Evolutionary conservation across 2,113 vertebrate species (phyloP), one percentile per base, ranked within the genome.

Genomic region (Athene cunicularia): DNA sequence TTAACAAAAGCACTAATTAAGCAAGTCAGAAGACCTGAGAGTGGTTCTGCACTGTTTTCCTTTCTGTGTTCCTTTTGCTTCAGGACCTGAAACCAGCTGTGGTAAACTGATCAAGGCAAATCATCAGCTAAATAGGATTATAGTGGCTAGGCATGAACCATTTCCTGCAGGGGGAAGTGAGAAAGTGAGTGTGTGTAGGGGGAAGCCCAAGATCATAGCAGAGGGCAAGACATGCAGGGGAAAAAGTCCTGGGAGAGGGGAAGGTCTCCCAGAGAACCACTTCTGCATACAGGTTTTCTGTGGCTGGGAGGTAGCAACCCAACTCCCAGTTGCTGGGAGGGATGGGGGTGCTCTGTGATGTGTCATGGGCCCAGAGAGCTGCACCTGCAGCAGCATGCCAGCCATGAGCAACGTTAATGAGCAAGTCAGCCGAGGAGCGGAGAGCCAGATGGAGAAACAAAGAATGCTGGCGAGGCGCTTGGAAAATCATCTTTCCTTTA

Each of bases 321-420:
- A 14, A 11, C 33, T 79, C 59, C n/a, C n/a, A 47, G 0, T 30
- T 82, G 62, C 85, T 93, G 45, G 41, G 68, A 37, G 62, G 86
- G 49, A 30, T 43, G 49, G 67, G 80, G 75, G 45, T 35, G 73
- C 43, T 63, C 12, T 43, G 37, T 0, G 3, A 9, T 81, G 80
- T 0, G 14, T 75, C 76, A 45, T 37, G 55, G 88, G 90, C 90
- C 53, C 9, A 0, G 77, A 50, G 95, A 85, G 50, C 84, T 81
- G 96, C 96, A 97, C 95, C 96, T 98, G 96, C 92, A 89, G 90
- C 92, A 80, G 87, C 12, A 1, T 16, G 49, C 64, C 84, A 95
- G 86, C 77, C 39, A 1, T 80, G 49, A 95, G 82, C 18, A 90
- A 88, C 3, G 4, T 8, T 76, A 93, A 73, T 56, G 74, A 71